Percentiles rank a stretch among this genome's conserved stretches.
phyloP scores from a whole-genome alignment of 2,113 vertebrate genomes.

The Hirundichthys speculiger region DNA sequence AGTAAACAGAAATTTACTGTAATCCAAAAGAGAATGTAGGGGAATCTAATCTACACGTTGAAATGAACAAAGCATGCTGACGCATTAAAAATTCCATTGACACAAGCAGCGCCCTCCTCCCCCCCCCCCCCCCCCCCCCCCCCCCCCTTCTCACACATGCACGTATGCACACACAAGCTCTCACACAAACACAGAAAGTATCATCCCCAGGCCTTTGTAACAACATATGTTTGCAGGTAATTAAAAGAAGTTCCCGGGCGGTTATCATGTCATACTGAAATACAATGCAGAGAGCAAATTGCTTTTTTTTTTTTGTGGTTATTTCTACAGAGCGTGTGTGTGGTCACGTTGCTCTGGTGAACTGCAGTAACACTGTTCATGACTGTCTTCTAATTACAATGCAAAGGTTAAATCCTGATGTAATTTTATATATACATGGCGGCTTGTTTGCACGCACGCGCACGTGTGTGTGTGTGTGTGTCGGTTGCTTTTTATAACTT shows the following conservation, averaged over 20 bases:
- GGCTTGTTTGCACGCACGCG: background rate
- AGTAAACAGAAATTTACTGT: slow-evolving; percentile 66
- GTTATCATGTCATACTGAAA: slow-evolving; percentile 76
- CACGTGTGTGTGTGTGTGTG: background rate
- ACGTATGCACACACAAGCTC: slow-evolving; percentile 14
- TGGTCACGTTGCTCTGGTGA: slow-evolving; percentile 51
- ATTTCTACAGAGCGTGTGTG: slow-evolving; percentile 68
- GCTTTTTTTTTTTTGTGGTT: slow-evolving; percentile 67
- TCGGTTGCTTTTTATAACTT: background rate
- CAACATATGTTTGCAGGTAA: slow-evolving; percentile 82
- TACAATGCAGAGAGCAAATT: slow-evolving; percentile 76
- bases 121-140: background rate
- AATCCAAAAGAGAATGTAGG: slow-evolving; percentile 63
- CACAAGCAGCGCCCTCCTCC: slow-evolving; percentile 12
- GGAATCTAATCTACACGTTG: slow-evolving; percentile 49
- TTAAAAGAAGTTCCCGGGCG: slow-evolving; percentile 79
- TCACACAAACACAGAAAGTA: slow-evolving; percentile 49
- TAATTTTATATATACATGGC: background rate
- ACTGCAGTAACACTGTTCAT: slow-evolving; percentile 16
- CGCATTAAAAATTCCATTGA: slow-evolving; percentile 13
- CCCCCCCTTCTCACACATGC: slow-evolving; percentile 18
- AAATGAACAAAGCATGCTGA: slow-evolving; percentile 19
- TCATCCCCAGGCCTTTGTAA: slow-evolving; percentile 67
- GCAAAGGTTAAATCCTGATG: slow-evolving; percentile 12
- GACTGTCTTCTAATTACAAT: slow-evolving; percentile 28